Evolutionary conservation across 1,140 invertebrate species (phyloP), one percentile per base, ranked within the genome.

Genomic region (Drosophila nigromelanica): DNA sequence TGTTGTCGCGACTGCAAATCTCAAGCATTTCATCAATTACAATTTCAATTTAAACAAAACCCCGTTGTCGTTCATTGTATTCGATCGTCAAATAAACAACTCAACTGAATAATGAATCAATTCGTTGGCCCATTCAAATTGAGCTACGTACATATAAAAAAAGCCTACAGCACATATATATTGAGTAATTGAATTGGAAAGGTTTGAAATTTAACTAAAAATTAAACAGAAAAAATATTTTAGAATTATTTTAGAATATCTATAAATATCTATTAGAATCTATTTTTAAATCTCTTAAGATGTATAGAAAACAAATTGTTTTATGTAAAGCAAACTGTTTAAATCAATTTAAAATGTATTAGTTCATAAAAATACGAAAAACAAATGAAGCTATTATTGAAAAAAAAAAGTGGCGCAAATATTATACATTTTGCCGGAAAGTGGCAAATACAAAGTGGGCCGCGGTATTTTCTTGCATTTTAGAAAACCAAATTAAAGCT

Each of bases 11-110:
- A 58, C 40, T 50, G 67, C 68, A 75, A 81, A 87, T 87, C 82
- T 87, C 83, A 89, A 87, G 83, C 79, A 87, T 82, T 87, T 83
- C 67, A 89, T 87, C 83, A 87, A 87, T 87, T 87, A 87, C 83
- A 89, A 89, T 83, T 87, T 87, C 83, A 87, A 87, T 87, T 87
- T 83, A 89, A 82, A 80, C 76, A 75, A 78, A 43, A 63, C 62
- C 62, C 71, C 40, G 43, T 69, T 51, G 39, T 67, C 51, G 43
- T 73, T 74, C 76, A 76, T 82, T 82, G 73, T 74, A 66, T 73
- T 71, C 50, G 76, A 76, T 78, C 79, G 68, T 51, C 71, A 63
- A 58, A 59, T 69, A 61, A 72, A 73, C 62, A 67, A 67, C 62
- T 73, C 59, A 72, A 58, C 62, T 72, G 62, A 42, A 72, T 56